Percentiles rank a stretch among this genome's conserved stretches.
These are phyloP conservation scores for Nebria salina DNA, from an alignment of 2,888 invertebrate genomes.

Conservation along the genomic window DNA sequence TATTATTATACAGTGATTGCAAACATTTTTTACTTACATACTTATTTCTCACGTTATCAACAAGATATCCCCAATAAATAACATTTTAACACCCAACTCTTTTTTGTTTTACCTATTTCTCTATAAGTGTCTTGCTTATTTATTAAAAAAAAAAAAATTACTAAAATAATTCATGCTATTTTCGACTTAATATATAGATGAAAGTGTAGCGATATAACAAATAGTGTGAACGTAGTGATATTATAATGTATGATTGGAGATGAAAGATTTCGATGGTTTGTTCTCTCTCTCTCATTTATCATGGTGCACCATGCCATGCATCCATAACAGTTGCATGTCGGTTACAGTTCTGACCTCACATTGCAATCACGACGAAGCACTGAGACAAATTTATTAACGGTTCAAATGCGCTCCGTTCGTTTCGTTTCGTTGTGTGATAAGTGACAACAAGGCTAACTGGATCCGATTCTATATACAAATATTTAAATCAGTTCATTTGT, in stretches of 20 bases:
- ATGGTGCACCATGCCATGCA: no score
- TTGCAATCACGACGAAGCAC: not conserved
- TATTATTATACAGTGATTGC: not conserved
- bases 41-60: not conserved
- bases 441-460: constrained; percentile 42
- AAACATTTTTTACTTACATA: not conserved
- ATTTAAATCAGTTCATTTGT: constrained; percentile 42
- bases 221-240: not conserved
- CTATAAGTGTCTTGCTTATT: no score
- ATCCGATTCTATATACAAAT: constrained; percentile 18
- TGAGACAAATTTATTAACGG: constrained; percentile 34
- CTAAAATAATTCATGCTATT: no score
- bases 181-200: no score
- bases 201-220: not conserved
- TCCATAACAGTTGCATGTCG: not conserved
- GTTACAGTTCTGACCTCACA: not conserved
- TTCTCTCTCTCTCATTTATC: not conserved
- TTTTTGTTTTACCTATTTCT: not conserved
- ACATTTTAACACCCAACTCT: not conserved
- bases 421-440: constrained; percentile 18
- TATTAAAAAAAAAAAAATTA: no score
- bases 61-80: not conserved
- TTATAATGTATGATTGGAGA: not conserved
- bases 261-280: not conserved
- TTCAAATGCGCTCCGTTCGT: not conserved